phyloP scores from a whole-genome alignment of 2,113 vertebrate species.

The Grantiella picta region DNA sequence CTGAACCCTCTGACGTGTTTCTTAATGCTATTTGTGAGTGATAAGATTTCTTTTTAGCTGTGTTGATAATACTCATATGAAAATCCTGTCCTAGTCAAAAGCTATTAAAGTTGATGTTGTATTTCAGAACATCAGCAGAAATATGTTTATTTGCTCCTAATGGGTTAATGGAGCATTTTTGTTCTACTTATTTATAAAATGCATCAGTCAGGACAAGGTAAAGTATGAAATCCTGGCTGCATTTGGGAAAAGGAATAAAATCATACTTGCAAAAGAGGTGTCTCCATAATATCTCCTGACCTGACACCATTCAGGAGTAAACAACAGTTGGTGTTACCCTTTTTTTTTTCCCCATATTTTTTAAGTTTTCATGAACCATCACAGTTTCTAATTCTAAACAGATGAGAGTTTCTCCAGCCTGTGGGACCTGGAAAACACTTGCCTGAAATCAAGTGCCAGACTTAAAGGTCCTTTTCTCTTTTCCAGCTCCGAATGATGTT shows the following conservation, averaged over 20 bases:
- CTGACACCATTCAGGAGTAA: background rate
- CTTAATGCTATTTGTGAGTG: background rate
- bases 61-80: background rate
- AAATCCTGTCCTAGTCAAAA: background rate
- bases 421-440: background rate
- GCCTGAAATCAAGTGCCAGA: no score
- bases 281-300: background rate
- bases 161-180: background rate
- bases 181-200: background rate
- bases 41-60: slow-evolving; percentile 24
- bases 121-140: background rate
- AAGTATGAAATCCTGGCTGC: background rate
- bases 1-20: background rate
- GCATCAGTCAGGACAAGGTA: background rate
- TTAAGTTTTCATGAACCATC: background rate
- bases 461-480: no score
- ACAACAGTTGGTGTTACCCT: background rate
- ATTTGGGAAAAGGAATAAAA: background rate
- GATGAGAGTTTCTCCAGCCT: background rate
- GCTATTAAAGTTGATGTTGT: background rate
- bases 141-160: background rate
- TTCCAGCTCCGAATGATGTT: background rate
- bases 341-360: background rate
- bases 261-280: background rate
- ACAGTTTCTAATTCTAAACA: background rate